A percentile compares a stretch with the other conserved stretches of the same genome.
Evolutionary conservation across 2,797 vertebrate genomes (phyloP).

Genomic region (Cygnus olor): DNA sequence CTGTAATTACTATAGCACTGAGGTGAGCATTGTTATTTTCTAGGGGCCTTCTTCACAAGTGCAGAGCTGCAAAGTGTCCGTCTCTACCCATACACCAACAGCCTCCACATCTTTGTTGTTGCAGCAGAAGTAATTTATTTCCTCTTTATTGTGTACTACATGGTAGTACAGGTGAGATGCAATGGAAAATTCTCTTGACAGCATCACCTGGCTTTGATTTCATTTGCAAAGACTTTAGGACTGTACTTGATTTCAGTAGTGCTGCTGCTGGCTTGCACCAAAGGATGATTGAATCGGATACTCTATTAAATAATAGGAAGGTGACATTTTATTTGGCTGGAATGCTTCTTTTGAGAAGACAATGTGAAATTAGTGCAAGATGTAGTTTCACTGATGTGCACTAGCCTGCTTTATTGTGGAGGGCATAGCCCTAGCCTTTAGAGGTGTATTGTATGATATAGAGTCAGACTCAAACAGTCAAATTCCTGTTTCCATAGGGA

Average conservation of each 20-base stretch:
- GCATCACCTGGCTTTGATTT: background rate
- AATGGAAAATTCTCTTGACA: background rate
- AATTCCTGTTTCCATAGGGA: conserved; percentile 78
- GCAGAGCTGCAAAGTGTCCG: conserved; percentile 87
- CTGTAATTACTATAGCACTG: background rate
- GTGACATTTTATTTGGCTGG: background rate
- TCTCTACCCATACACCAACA: conserved; percentile 89
- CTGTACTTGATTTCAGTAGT: background rate
- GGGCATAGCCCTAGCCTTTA: background rate
- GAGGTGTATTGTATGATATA: background rate
- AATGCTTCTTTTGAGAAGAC: background rate
- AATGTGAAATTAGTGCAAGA: background rate
- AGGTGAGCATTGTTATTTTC: background rate
- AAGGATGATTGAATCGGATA: background rate
- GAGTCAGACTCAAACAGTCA: background rate
- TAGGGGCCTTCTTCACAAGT: conserved; percentile 89
- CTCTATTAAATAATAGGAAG: background rate
- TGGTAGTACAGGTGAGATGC: conserved; percentile 88
- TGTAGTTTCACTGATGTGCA: background rate
- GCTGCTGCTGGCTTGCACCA: background rate
- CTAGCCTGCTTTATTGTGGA: background rate
- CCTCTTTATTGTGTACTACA: conserved; percentile 93
- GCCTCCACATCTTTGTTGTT: conserved; percentile 90
- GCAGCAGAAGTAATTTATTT: conserved; percentile 91
- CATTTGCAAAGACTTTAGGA: background rate